Evolutionary conservation across 2,888 invertebrate species (phyloP).

Genomic region (Tipula unca): DNA sequence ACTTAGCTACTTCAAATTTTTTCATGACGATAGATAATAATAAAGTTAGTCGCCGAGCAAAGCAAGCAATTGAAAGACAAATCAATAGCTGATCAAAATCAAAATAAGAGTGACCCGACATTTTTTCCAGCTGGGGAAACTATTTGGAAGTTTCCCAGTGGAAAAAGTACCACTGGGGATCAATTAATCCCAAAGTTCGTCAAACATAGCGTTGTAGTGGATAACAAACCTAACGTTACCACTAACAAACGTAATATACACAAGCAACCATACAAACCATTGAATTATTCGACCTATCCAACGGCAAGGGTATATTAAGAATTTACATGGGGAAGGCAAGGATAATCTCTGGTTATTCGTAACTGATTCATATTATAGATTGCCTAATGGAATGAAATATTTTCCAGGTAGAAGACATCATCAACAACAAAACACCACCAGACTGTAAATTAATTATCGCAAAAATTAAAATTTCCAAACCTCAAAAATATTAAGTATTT

Average conservation of each 20-base stretch:
- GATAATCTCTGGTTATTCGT: neutral
- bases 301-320: neutral
- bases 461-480: no score
- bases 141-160: no score
- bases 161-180: neutral
- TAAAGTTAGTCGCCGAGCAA: neutral
- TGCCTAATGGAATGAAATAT: no score
- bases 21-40: neutral
- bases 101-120: neutral
- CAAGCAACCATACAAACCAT: neutral
- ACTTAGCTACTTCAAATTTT: neutral
- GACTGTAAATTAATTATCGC: no score
- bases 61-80: neutral
- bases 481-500: no score
- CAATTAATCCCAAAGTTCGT: neutral
- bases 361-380: neutral
- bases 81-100: neutral
- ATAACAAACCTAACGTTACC: neutral
- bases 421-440: no score
- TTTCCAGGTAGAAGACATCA: no score
- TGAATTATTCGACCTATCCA: neutral
- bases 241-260: neutral
- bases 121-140: neutral
- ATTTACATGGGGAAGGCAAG: neutral
- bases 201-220: neutral